A percentile compares a stretch with the other conserved stretches of the same genome.
phyloP scores from a whole-genome alignment of 2,113 vertebrate genomes.

The Nycticorax nycticorax region DNA sequence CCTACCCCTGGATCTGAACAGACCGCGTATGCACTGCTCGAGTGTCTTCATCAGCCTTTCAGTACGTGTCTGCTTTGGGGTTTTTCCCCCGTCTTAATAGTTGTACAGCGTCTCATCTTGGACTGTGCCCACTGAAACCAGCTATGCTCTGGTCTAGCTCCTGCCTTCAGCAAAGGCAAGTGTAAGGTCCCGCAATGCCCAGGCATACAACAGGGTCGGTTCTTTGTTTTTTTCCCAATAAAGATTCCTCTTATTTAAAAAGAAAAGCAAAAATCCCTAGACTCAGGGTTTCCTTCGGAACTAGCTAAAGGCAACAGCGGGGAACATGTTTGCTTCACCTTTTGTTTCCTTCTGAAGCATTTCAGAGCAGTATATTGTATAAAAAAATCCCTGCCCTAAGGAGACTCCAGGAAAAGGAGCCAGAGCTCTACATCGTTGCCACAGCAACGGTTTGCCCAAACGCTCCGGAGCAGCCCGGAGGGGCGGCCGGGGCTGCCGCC shows the following conservation, averaged over 20 bases:
- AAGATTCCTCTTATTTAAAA: not conserved
- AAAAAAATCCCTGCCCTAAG: not conserved
- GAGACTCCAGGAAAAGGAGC: not conserved
- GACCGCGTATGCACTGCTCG: rapidly evolving
- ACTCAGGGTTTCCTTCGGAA: not conserved
- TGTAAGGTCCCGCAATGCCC: not conserved
- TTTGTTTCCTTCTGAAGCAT: not conserved
- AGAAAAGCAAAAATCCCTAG: not conserved
- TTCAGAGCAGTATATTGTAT: not conserved
- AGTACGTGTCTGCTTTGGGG: not conserved
- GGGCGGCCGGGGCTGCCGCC: not conserved
- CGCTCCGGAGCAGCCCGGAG: not conserved
- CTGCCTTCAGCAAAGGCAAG: not conserved
- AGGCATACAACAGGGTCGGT: not conserved
- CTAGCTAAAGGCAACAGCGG: not conserved
- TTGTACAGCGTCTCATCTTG: not conserved
- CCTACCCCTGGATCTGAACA: no score
- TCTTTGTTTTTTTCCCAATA: not conserved
- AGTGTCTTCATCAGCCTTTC: not conserved
- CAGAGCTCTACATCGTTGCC: not conserved
- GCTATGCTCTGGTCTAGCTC: not conserved
- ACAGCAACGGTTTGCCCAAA: not conserved
- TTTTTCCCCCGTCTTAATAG: not conserved
- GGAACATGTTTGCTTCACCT: not conserved
- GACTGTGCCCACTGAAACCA: not conserved